phyloP scores from a whole-genome alignment of 2,797 vertebrate species.

The Malacoctenus gilli region DNA sequence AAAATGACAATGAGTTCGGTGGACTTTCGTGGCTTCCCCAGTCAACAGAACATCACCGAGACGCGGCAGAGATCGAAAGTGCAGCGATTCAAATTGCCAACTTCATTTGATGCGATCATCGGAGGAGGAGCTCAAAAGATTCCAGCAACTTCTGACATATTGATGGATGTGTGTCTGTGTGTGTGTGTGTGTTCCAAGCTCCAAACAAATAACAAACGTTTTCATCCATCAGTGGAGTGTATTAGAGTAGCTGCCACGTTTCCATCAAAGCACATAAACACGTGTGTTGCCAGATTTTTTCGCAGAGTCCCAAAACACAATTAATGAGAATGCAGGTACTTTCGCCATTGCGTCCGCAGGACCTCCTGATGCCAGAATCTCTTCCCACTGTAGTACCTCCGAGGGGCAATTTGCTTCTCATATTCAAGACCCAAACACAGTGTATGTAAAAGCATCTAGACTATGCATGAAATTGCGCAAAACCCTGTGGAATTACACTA shows the following conservation, averaged over 20 bases:
- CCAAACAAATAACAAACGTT: background rate
- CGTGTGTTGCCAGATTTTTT: background rate
- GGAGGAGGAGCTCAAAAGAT: too few species aligned
- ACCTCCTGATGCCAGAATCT: slow-evolving; percentile 11
- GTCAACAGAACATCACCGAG: background rate
- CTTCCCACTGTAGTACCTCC: slow-evolving; percentile 5
- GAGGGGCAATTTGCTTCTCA: background rate
- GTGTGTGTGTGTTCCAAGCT: background rate
- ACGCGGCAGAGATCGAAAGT: background rate
- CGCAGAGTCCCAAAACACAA: slow-evolving; percentile 4
- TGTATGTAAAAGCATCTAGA: background rate
- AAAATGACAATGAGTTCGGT: background rate
- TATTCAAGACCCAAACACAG: background rate
- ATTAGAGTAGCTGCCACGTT: background rate
- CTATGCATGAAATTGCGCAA: background rate
- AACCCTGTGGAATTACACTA: background rate
- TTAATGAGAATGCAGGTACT: background rate
- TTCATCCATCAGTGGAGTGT: background rate
- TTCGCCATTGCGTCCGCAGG: slow-evolving; percentile 15
- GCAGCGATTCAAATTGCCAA: background rate
- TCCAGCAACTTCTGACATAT: too few species aligned
- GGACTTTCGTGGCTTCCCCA: background rate
- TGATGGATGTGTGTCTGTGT: too few species aligned
- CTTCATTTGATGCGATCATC: too few species aligned
- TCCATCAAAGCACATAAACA: background rate